Conservation (phyloP, 2,113 vertebrate genomes). For the Columba janthina region DNA sequence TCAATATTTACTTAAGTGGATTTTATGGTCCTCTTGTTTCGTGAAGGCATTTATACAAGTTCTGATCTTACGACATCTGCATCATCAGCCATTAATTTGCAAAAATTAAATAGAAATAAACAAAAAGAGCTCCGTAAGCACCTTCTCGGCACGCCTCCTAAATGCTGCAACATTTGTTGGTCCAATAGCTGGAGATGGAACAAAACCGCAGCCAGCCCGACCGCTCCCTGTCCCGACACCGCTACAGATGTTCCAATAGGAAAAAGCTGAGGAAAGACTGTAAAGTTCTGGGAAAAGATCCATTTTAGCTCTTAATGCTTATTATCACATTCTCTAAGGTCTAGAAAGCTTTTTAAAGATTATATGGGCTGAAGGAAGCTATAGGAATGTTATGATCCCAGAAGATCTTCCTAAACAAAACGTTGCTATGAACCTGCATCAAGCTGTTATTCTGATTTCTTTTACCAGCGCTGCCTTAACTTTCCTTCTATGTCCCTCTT, state of each 20-base stretch:
- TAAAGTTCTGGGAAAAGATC: background rate
- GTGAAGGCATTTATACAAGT: background rate
- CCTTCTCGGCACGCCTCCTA: background rate
- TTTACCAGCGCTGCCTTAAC: background rate
- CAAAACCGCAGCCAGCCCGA: background rate
- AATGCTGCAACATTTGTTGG: background rate
- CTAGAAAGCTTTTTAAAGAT: background rate
- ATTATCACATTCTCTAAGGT: background rate
- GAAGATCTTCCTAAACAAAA: background rate
- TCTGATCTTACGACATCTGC: background rate
- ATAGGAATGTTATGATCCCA: background rate
- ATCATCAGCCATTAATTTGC: background rate
- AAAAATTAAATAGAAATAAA: background rate
- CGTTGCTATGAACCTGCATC: background rate
- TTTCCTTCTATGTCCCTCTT: slow-evolving; percentile 63
- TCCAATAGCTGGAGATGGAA: background rate
- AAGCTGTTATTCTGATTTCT: background rate
- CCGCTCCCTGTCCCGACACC: background rate
- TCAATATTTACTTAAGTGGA: background rate
- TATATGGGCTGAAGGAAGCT: background rate
- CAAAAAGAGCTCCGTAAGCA: background rate
- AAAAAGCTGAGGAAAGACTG: background rate
- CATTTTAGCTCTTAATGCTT: background rate
- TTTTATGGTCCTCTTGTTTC: background rate
- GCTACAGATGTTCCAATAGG: background rate